A percentile compares a stretch with the other conserved stretches of the same genome.
Evolutionary conservation across 2,113 vertebrate species (phyloP).

Genomic region (Nyctibius bracteatus): DNA sequence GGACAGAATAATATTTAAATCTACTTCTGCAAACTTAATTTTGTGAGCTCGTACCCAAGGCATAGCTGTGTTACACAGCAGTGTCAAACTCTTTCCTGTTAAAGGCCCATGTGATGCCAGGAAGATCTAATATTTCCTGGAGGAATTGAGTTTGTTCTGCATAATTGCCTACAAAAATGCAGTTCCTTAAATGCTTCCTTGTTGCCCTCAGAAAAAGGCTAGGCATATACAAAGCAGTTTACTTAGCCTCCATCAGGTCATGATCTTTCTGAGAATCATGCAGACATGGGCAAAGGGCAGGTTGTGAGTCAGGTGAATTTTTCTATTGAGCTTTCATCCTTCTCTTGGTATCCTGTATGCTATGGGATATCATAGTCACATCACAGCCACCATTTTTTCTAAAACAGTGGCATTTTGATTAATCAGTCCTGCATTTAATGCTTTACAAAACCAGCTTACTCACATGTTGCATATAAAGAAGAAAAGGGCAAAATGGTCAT

Average conservation of each 20-base stretch:
- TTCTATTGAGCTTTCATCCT: background rate
- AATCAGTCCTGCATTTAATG: background rate
- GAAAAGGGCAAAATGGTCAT: background rate
- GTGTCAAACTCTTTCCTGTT: too few relatives aligned
- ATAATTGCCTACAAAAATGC: background rate
- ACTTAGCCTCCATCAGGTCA: background rate
- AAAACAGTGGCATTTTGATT: background rate
- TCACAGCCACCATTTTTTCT: background rate
- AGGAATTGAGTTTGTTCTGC: background rate
- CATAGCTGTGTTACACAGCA: background rate
- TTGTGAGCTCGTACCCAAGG: background rate
- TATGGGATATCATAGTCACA: too few relatives aligned
- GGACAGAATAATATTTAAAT: background rate
- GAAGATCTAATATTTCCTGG: background rate
- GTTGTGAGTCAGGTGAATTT: too few relatives aligned
- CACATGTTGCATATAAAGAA: fast-evolving
- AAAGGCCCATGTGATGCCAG: background rate
- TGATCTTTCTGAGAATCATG: background rate
- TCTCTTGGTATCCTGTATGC: background rate
- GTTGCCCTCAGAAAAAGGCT: background rate
- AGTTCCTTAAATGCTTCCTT: background rate
- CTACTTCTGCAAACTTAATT: background rate
- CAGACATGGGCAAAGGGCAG: background rate
- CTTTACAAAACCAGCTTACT: background rate
- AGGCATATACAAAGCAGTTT: background rate